These are phyloP conservation scores for Narcine bancroftii DNA, from an alignment of 2,113 vertebrate species.

Conservation along the genomic window DNA sequence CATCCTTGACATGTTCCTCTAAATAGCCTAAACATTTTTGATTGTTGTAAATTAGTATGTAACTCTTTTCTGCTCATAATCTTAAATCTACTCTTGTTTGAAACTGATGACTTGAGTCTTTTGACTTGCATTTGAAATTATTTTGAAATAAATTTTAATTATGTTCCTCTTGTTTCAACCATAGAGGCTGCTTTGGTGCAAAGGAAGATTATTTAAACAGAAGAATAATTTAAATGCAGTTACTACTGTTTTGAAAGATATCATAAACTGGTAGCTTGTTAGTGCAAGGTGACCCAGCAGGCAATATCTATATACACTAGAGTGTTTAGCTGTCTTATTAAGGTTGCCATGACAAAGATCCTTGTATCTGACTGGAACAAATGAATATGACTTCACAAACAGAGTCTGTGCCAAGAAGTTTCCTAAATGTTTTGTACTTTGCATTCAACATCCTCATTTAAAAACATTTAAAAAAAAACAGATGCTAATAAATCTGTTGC, in stretches of 20 bases:
- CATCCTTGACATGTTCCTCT: too few relatives aligned
- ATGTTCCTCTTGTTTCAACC: background rate
- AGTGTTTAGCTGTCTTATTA: constrained; percentile 39
- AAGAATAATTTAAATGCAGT: background rate
- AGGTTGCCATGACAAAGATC: constrained; percentile 26
- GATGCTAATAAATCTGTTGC: constrained; percentile 38
- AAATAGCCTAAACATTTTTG: too few relatives aligned
- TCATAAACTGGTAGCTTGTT: background rate
- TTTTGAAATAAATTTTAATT: background rate
- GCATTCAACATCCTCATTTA: constrained; percentile 16
- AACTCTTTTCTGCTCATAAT: background rate
- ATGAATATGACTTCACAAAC: constrained; percentile 36
- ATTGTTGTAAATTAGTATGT: too few relatives aligned
- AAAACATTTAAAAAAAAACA: background rate
- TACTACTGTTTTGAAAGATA: background rate
- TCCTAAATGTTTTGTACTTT: constrained; percentile 39
- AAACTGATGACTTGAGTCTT: background rate
- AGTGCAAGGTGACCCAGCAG: constrained; percentile 29
- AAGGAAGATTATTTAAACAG: constrained; percentile 6
- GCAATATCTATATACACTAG: constrained; percentile 36
- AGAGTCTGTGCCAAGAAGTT: constrained; percentile 11
- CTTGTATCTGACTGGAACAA: constrained; percentile 26
- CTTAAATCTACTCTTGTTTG: background rate
- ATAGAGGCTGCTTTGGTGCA: background rate
- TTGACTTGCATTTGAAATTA: background rate